Evolutionary conservation across 2,888 invertebrate species (phyloP).

Genomic region (Callimorpha dominula): DNA sequence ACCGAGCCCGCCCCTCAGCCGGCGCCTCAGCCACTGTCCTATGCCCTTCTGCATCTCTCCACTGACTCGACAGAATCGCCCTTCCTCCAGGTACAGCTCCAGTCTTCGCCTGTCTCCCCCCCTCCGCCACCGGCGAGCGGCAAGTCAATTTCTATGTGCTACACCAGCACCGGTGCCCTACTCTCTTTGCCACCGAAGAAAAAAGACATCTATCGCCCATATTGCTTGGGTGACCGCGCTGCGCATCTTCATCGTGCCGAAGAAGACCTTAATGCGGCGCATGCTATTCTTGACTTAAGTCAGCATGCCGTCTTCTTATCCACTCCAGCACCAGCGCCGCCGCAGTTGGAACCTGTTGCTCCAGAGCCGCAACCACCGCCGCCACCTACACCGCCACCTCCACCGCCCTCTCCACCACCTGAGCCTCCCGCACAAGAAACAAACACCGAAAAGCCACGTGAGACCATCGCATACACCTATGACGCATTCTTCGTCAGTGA

Average conservation of each 20-base stretch:
- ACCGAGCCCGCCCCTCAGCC: constrained; percentile 68
- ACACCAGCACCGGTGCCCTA: constrained; percentile 94
- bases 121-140: constrained; percentile 86
- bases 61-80: constrained; percentile 75
- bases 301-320: constrained; percentile 93
- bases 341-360: constrained; percentile 55
- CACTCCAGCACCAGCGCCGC: constrained; percentile 68
- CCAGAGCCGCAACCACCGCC: constrained; percentile 55
- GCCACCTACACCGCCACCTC: constrained; percentile 60
- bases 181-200: constrained; percentile 95
- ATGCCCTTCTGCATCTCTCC: constrained; percentile 83
- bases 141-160: constrained; percentile 94
- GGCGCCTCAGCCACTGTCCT: constrained; percentile 79
- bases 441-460: constrained; percentile 76
- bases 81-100: constrained; percentile 81
- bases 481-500: constrained; percentile 97
- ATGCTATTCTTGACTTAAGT: constrained; percentile 95
- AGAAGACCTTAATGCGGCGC: constrained; percentile 95
- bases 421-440: constrained; percentile 52
- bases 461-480: constrained; percentile 95
- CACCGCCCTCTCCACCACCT: constrained; percentile 70
- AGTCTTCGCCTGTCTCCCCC: constrained; percentile 82
- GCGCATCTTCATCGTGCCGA: constrained; percentile 88
- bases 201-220: constrained; percentile 96
- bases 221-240: constrained; percentile 91